Evolutionary conservation across 2,888 invertebrate species (phyloP).

Genomic region (Himalopsyche anomala): DNA sequence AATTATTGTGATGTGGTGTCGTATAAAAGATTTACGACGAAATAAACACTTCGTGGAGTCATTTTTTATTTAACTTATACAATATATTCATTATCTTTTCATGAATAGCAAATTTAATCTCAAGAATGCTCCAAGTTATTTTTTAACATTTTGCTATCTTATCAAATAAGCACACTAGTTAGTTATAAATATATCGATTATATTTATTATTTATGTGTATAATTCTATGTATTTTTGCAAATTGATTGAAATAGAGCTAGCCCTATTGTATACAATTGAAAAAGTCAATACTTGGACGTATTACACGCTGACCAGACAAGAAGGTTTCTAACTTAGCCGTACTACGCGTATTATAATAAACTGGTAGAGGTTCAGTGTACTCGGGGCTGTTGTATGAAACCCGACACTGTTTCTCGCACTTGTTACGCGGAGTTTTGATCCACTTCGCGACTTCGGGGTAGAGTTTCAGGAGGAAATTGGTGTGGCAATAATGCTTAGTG

Average conservation of each 20-base stretch:
- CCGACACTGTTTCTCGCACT: conserved; percentile 50
- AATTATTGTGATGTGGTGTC: no score
- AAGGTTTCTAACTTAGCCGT: background rate
- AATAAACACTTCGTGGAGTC: no score
- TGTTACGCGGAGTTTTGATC: conserved; percentile 14
- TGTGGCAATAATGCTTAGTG: conserved; percentile 49
- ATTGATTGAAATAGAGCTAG: background rate
- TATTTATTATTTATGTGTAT: no score
- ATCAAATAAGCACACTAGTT: no score
- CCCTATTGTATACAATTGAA: conserved; percentile 36
- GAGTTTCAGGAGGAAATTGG: conserved; percentile 49
- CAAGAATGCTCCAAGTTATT: no score
- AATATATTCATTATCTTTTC: no score
- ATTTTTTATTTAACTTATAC: no score
- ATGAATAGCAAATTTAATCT: no score
- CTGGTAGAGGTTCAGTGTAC: conserved; percentile 50
- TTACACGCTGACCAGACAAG: conserved; percentile 2
- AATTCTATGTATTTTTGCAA: no score
- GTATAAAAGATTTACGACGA: no score
- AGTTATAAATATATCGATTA: no score
- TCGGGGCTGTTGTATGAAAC: conserved; percentile 46
- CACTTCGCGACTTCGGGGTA: conserved; percentile 22
- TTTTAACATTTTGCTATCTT: no score
- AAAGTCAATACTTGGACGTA: background rate
- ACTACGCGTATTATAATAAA: conserved; percentile 12